Base-by-base conservation (phyloP, 2,797 vertebrate genomes). In the Tenualosa thibaudeaui region DNA sequence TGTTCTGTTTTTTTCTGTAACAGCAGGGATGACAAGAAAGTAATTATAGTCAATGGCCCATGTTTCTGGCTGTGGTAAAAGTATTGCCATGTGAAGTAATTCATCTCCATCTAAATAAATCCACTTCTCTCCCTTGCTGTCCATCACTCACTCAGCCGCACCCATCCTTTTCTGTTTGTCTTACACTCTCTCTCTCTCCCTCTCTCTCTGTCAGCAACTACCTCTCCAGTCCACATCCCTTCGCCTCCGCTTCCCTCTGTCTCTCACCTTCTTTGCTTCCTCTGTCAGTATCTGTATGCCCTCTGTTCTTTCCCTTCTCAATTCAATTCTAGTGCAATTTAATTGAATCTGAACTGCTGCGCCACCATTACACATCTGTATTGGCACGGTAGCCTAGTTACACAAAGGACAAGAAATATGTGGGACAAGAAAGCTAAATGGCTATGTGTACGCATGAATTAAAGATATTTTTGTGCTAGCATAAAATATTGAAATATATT, bases 211-310 rank as follows among this genome's bases (percentile, higher is more conserved):
- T 26, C 51, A 2, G 12, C 10, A 53, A 15, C 51, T 12, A 15
- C 12, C 24, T 4, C 13, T 37, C 65, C 10, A 31, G 37, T n/a
- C 10, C 13, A 19, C 56, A 6, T 65, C 54, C 82, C 37, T 50
- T 26, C 22, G 12, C 19, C 50, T 50, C 22, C 37, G 65, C 3
- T 71, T 31, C 31, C 68, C 31, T 40, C 31, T 13, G 0, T 68
- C 12, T 75, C 68, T 40, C 37, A 5, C 37, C 68, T 43, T 40
- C 4, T 37, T 71, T 7, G 37, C 51, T 60, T 83, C 56, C 50
- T 85, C 24, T 68, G 82, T 85, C 65, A 53, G 9, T 81, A 19
- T 81, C 75, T 81, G 15, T 81, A 17, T 81, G 19, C 22, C 37
- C 22, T 56, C 75, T 53, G 13, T 17, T 15, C 53, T 15, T 54